phyloP scores from a whole-genome alignment of 1,140 invertebrate species.

The Mylabris phalerata region DNA sequence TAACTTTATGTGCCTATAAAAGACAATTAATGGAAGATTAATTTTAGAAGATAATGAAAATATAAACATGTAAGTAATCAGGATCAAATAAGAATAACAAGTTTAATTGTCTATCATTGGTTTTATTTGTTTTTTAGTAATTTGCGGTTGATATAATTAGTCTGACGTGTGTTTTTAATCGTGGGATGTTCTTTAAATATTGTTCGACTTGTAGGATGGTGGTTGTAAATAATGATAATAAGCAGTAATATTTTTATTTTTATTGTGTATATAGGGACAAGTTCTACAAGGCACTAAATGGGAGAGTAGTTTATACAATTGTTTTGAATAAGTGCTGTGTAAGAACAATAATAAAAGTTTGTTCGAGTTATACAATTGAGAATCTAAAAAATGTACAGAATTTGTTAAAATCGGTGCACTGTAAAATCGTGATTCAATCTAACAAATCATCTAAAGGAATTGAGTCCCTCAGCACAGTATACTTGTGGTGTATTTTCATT shows the following conservation, averaged over 20 bases:
- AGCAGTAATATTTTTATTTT: background rate
- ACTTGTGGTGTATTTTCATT: slow-evolving; percentile 1
- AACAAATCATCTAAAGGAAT: slow-evolving; percentile 17
- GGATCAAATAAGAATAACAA: too few relatives aligned
- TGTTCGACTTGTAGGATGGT: too few relatives aligned
- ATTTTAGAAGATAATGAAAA: too few relatives aligned
- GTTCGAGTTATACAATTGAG: background rate
- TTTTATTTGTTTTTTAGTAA: too few relatives aligned
- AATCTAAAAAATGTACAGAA: background rate
- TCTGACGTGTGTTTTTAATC: too few relatives aligned
- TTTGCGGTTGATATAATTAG: too few relatives aligned
- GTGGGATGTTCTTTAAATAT: background rate
- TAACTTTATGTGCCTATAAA: too few relatives aligned
- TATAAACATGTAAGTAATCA: too few relatives aligned
- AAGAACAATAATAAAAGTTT: slow-evolving; percentile 2
- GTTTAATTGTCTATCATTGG: too few relatives aligned
- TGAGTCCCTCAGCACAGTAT: slow-evolving; percentile 13
- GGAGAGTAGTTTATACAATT: slow-evolving; percentile 3
- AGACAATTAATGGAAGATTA: too few relatives aligned
- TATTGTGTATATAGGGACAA: slow-evolving; percentile 17
- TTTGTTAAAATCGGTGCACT: background rate
- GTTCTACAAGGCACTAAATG: slow-evolving; percentile 22
- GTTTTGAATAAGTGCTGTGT: slow-evolving; percentile 11
- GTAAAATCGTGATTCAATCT: background rate
- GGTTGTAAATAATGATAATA: background rate